Conservation (phyloP, 2,113 vertebrate genomes). For the Gopherus evgoodei region DNA sequence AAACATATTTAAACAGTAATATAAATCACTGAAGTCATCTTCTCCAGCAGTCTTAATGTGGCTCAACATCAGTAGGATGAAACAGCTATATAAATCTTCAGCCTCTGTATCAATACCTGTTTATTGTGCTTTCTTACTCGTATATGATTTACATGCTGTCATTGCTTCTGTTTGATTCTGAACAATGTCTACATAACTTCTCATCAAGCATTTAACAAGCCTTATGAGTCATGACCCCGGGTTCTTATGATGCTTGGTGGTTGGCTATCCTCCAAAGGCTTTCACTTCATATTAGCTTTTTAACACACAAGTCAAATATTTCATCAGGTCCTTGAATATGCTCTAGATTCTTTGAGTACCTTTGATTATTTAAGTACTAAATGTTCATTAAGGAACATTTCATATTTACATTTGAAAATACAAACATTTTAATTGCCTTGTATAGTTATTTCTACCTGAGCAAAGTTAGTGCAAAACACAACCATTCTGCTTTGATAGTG, state of each 20-base stretch:
- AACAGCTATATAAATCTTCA: not conserved
- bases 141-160: accelerated
- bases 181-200: not conserved
- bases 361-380: not conserved
- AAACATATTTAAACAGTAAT: not conserved
- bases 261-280: not conserved
- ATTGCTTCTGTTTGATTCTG: not conserved
- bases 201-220: accelerated
- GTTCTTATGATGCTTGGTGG: not conserved
- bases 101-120: not conserved
- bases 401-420: not conserved
- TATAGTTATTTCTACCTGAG: not conserved
- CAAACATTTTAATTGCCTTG: not conserved
- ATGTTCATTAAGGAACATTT: not conserved
- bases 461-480: not conserved
- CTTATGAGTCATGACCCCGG: not conserved
- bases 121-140: not conserved
- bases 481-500: not conserved
- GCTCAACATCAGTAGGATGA: not conserved
- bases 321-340: accelerated
- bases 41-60: not conserved
- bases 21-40: not conserved
- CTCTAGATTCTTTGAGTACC: not conserved
- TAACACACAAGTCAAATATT: not conserved
- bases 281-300: not conserved